These are phyloP conservation scores for Stratiomys singularior DNA, from an alignment of 2,888 invertebrate species.

Conservation along the genomic window DNA sequence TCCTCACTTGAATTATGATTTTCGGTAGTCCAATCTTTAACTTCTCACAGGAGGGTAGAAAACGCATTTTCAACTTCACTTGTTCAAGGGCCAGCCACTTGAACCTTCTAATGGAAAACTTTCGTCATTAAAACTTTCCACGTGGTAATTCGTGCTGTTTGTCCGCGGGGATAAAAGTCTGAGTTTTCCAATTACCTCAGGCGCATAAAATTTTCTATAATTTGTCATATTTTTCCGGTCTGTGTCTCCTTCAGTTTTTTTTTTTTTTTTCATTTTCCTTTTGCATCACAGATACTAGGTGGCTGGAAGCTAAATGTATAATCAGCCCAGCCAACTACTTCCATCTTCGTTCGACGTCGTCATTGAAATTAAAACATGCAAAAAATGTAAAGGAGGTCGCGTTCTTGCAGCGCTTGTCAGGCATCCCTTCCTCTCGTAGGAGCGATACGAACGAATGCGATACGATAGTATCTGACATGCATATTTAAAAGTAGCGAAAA, in stretches of 20 bases:
- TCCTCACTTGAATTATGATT: constrained; percentile 24
- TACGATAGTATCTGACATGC: not conserved
- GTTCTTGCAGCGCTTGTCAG: not conserved
- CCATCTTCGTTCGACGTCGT: not conserved
- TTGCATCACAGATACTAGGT: constrained; percentile 1
- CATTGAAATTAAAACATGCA: constrained; percentile 18
- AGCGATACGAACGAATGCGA: not conserved
- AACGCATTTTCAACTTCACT: not conserved
- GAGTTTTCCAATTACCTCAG: constrained; percentile 44
- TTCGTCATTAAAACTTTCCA: constrained; percentile 48
- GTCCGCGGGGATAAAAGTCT: constrained; percentile 13
- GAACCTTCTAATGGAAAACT: constrained; percentile 38
- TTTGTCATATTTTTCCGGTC: constrained; percentile 42
- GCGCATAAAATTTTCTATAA: constrained; percentile 41
- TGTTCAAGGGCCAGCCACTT: constrained; percentile 26
- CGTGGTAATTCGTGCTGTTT: constrained; percentile 31
- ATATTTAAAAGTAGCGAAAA: not conserved
- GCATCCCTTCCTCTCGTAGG: not conserved
- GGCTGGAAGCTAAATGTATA: not conserved
- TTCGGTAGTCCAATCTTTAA: constrained; percentile 29
- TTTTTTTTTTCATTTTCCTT: not conserved
- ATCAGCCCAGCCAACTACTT: constrained; percentile 21
- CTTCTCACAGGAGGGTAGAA: not conserved
- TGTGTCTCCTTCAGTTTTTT: not conserved
- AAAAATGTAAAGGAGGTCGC: constrained; percentile 18